Conservation (phyloP, 2,113 vertebrate species). For the Gnathonemus longibarbis region DNA sequence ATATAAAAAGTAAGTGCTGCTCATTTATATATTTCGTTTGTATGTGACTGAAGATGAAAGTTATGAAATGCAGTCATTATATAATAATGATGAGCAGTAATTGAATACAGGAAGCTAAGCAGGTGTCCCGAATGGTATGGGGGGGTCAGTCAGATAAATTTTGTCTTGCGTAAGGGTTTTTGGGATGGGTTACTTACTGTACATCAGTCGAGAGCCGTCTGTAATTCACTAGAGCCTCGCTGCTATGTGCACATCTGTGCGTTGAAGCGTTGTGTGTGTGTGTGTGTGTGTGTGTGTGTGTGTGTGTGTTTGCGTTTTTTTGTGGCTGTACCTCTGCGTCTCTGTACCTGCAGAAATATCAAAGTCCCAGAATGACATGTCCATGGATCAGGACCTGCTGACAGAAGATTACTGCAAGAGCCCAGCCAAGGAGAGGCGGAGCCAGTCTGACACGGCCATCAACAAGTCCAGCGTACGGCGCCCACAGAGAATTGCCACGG, state of each 20-base stretch:
- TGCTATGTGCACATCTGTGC: no score
- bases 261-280: no score
- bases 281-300: background rate
- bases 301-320: background rate
- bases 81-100: background rate
- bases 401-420: conserved; percentile 41
- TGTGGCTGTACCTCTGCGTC: background rate
- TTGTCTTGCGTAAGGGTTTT: background rate
- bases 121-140: background rate
- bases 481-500: no score
- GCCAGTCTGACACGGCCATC: conserved; percentile 80
- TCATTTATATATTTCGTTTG: background rate
- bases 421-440: conserved; percentile 58
- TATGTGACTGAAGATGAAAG: background rate
- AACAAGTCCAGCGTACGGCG: conserved; percentile 55
- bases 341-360: conserved; percentile 68
- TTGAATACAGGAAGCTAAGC: background rate
- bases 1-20: conserved; percentile 75
- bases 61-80: background rate
- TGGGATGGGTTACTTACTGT: background rate
- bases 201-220: background rate
- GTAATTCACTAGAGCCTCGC: background rate
- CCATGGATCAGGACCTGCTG: conserved; percentile 54
- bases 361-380: conserved; percentile 79
- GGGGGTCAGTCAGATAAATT: background rate